Evolutionary conservation across 2,797 vertebrate species (phyloP), one percentile per base, ranked within the genome.

Genomic region (Pseudomugil tenellus): DNA sequence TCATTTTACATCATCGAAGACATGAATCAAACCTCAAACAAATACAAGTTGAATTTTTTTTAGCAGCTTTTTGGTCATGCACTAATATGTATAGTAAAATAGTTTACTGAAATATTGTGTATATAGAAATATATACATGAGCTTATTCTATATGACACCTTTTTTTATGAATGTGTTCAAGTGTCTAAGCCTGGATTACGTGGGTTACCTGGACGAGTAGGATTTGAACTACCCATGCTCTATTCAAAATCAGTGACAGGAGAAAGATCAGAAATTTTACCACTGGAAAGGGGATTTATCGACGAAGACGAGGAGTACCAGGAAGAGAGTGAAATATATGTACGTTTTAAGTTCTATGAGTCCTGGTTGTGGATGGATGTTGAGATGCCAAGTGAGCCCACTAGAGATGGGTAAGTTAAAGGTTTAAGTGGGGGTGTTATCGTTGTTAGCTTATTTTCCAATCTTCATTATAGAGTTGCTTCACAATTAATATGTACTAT

Each of bases 311-410:
- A 87, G 0, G 81, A 87, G 13, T 89, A 90, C 26, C 0, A 79
- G 32, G 76, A 91, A 19, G 81, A 88, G 64, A 52, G 4, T 16
- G 11, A 85, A 0, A 76, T 95, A 51, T 90, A 88, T 26, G 69
- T 93, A 46, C 89, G 94, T 23, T 84, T 28, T 51, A 92, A 85
- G 72, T 95, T 95, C 78, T 89, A 46, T 0, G 93, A 94, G 86
- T 93, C 94, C 0, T 95, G 94, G 94, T 70, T 95, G 67, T 95
- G 94, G 94, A 89, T 35, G 8, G 87, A 91, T 2, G 8, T 92
- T 6, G 23, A n/a, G 14, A 79, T 95, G 68, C 92, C 93, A 19
- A 57, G 0, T 1, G 2, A 48, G 12, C 23, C 74, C 0, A 80
- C 80, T 21, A 26, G 0, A 28, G 87, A 88, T 0, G 88, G 93